These are phyloP conservation scores for Paradisaea rubra DNA, from an alignment of 2,113 vertebrate species.

Conservation along the genomic window DNA sequence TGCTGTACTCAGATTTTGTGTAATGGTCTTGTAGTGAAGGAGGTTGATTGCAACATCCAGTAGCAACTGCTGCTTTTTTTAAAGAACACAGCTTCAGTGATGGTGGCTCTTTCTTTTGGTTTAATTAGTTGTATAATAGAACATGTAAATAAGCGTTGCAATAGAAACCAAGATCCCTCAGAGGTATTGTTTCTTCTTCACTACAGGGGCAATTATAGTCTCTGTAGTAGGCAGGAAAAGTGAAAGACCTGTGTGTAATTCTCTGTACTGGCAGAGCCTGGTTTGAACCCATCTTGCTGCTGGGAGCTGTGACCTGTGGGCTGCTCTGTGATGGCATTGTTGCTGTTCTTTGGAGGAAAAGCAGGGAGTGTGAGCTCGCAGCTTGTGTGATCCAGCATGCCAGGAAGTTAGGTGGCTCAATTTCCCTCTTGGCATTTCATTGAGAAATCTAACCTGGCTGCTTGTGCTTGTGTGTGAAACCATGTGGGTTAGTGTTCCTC, in stretches of 20 bases:
- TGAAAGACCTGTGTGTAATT: not conserved
- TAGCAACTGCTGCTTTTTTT: not conserved
- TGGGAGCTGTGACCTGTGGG: not conserved
- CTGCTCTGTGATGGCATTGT: not conserved
- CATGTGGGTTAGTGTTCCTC: not conserved
- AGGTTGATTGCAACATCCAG: not conserved
- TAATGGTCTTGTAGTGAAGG: not conserved
- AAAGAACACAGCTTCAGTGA: not conserved
- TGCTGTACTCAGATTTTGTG: not conserved
- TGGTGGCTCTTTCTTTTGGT: not conserved
- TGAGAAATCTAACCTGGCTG: not conserved
- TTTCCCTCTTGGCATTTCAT: not conserved
- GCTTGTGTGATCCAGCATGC: not conserved
- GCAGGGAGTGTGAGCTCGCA: not conserved
- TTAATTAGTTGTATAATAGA: conserved; percentile 8
- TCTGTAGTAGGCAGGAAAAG: not conserved
- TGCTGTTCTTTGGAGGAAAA: not conserved
- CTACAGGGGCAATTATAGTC: not conserved
- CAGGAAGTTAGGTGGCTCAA: not conserved
- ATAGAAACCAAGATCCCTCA: conserved; percentile 13
- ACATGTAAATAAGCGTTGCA: not conserved
- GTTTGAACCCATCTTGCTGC: not conserved
- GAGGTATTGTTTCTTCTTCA: conserved; percentile 32
- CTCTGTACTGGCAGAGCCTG: not conserved
- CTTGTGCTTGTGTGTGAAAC: not conserved